Evolutionary conservation across 2,797 vertebrate species (phyloP), one percentile per base, ranked within the genome.

Genomic region (Florisuga fusca): DNA sequence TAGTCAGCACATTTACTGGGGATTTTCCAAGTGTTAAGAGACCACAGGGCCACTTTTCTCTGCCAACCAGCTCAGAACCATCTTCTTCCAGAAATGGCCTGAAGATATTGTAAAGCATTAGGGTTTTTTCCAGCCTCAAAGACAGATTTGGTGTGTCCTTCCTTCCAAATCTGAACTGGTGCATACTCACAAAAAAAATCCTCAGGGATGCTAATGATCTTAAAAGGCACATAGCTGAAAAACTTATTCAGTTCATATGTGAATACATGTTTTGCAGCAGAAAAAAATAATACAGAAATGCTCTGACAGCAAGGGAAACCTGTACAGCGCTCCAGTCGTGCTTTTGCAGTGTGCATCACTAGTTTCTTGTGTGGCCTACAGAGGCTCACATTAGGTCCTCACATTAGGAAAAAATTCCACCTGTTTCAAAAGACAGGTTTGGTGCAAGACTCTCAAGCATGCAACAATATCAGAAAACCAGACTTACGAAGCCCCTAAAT

Each of bases 71-170:
- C 38, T 90, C 20, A 88, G n/a, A 84, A 55, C 13, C 36, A 67
- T 10, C n/a, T 68, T 83, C 48, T 41, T 77, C 21, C 45, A 10
- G 0, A 84, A 83, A 43, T 0, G 0, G 34, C 15, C 15, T 46
- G 5, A 84, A 84, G 50, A 66, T 51, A 67, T 3, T 2, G 7
- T 33, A 84, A 45, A 51, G 22, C 38, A 51, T 23, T 20, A 4
- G 2, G 0, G 5, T 55, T 57, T 58, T 21, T 46, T 15, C 58
- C 58, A 17, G 31, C 22, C 27, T 75, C 38, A 82, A 72, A 55
- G 46, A 41, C 2, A 55, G 38, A n/a, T 10, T 54, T 19, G 23
- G 22, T 15, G 25, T 27, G 1, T 1, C 3, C 10, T 38, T 34
- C 45, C 41, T 74, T 74, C 41, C 29, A 78, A 68, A 75, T 25